Base-by-base conservation (phyloP, 2,888 invertebrate species). In the Dione juno region DNA sequence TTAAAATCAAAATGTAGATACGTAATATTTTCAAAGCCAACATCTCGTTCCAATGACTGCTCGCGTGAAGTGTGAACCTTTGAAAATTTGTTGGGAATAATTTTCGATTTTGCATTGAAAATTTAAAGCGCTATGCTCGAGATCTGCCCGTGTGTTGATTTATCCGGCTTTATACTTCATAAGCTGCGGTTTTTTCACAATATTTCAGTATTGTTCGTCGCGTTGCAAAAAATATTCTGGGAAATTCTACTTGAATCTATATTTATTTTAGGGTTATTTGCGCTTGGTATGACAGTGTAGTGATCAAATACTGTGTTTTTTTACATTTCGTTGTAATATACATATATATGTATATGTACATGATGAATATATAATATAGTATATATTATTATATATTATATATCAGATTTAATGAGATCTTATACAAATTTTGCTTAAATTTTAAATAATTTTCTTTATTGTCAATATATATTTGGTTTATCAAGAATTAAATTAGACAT, bases 81-180 rank as follows among this genome's bases (percentile, higher is more conserved):
- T 50, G 11, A 50, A 50, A 64, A 50, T 50, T 64, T 50, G 37
- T 35, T 7, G 11, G 13, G 19, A 63, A 48, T 50, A 63, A 64
- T 37, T 64, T 50, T 64, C 40, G 64, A 64, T 64, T 50, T 64
- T 64, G 19, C 37, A 50, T 50, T 16, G 50, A 19, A 64, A 50
- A 50, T 64, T 63, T 61, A 37, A 50, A 50, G 50, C 64, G 53
- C 9, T 40, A 66, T 8, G 21, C 41, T 53, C 41, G 21, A 21
- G 21, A 19, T 61, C 11, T 16, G 67, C 43, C n/a, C 37, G 48
- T 50, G 40, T 48, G 64, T 69, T 57, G 64, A 45, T 57, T 69
- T 69, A 64, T 64, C 54, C 64, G 48, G 57, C 69, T 69, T 63
- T 35, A 69, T 52, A 63, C 63, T 54, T 63, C 48, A 69, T 69